These are phyloP conservation scores for Melanotaenia boesemani DNA, from an alignment of 2,797 vertebrate genomes.

Conservation along the genomic window DNA sequence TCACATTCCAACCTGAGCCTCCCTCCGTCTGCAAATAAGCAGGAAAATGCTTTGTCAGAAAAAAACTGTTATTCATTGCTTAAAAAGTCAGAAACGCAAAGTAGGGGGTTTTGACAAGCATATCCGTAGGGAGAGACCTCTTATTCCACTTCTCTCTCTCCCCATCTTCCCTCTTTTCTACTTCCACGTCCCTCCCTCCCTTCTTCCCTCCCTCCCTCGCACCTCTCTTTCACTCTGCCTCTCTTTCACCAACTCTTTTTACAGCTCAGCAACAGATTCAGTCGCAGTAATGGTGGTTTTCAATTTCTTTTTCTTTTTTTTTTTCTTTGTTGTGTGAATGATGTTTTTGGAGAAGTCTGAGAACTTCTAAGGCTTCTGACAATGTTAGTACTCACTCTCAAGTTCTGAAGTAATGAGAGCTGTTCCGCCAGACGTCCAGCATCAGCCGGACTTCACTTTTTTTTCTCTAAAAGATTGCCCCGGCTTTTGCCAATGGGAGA, in stretches of 20 bases:
- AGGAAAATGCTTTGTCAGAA: constrained; percentile 81
- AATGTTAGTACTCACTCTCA: constrained; percentile 41
- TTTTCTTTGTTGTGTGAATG: constrained; percentile 26
- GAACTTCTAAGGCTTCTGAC: constrained; percentile 44
- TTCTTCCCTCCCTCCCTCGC: constrained; percentile 36
- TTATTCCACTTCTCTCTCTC: constrained; percentile 34
- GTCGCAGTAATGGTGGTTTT: constrained; percentile 20
- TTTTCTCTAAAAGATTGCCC: constrained; percentile 44
- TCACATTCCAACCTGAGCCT: constrained; percentile 73
- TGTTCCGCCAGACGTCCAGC: constrained; percentile 28
- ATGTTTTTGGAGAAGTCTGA: constrained; percentile 27
- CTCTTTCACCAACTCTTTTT: constrained; percentile 34
- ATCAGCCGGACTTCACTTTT: constrained; percentile 27
- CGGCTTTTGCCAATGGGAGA: constrained; percentile 34
- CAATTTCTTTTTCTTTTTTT: constrained; percentile 1
- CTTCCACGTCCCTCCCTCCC: background rate
- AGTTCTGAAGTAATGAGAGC: constrained; percentile 50
- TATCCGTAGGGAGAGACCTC: constrained; percentile 70
- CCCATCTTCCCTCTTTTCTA: constrained; percentile 29
- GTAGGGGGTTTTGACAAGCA: constrained; percentile 77
- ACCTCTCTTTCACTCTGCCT: constrained; percentile 38
- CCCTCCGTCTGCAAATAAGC: constrained; percentile 78
- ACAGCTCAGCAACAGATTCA: constrained; percentile 39
- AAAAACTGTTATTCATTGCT: constrained; percentile 72
- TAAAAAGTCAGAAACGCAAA: constrained; percentile 79